These are phyloP conservation scores for Nematostella vectensis DNA, from an alignment of 92 coral and sea anemone genomes.

Conservation along the genomic window DNA sequence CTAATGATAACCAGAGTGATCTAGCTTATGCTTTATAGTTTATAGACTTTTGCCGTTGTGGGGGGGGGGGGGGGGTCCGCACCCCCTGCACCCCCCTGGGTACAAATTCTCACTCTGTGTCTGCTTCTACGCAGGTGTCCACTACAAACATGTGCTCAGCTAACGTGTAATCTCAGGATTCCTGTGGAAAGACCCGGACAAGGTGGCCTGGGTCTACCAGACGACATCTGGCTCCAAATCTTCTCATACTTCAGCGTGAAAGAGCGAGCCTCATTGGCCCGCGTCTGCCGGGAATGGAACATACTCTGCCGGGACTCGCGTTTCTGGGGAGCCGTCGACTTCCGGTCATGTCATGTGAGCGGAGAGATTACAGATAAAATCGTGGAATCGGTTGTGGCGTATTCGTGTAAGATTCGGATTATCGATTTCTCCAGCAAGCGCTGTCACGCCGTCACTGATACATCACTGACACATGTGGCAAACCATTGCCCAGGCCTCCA, in stretches of 20 bases:
- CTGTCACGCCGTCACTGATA: conserved; percentile 72
- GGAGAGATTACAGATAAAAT: conserved; percentile 40
- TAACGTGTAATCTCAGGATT: too few species aligned
- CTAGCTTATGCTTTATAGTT: too few species aligned
- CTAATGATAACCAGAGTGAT: too few species aligned
- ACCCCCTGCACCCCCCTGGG: too few species aligned
- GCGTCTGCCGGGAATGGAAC: conserved; percentile 76
- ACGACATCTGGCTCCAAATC: conserved; percentile 65
- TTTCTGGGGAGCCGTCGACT: conserved; percentile 80
- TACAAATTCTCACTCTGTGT: too few species aligned
- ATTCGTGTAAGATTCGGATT: conserved; percentile 58
- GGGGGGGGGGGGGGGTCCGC: too few species aligned
- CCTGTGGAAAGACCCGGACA: too few species aligned
- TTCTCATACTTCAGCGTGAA: conserved; percentile 54
- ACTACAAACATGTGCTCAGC: too few species aligned
- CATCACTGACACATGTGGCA: conserved; percentile 59
- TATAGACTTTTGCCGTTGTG: too few species aligned
- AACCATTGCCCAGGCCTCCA: conserved; percentile 59
- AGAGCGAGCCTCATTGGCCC: conserved; percentile 54
- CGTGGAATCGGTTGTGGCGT: conserved; percentile 49
- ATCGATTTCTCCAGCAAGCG: conserved; percentile 79
- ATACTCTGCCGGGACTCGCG: conserved; percentile 67
- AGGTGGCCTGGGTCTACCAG: conserved; percentile 42
- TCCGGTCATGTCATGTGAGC: conserved; percentile 31
- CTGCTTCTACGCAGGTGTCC: too few species aligned